A percentile compares a stretch with the other conserved stretches of the same genome.
phyloP scores from a whole-genome alignment of 2,888 invertebrate species.

The Dyspetes luteomarginatus region DNA sequence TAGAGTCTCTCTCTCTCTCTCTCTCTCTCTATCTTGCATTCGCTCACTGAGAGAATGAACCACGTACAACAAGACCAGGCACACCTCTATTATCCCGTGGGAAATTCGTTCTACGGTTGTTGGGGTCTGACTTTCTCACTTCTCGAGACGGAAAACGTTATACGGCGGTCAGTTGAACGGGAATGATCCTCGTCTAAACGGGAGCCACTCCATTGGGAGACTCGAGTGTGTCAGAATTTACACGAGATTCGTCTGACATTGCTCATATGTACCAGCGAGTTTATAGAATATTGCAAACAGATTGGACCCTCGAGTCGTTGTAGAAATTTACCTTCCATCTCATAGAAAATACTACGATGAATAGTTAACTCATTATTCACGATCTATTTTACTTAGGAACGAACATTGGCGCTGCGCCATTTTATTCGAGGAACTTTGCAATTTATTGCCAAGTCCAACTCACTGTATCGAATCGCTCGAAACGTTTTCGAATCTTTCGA shows the following conservation, averaged over 20 bases:
- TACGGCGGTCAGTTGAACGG: constrained; percentile 57
- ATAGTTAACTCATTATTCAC: too few species aligned
- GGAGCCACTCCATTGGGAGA: constrained; percentile 38
- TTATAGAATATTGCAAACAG: constrained; percentile 46
- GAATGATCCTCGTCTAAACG: constrained; percentile 54
- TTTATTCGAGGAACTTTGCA: constrained; percentile 9
- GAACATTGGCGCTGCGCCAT: constrained; percentile 35
- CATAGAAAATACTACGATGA: too few species aligned
- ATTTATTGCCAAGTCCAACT: constrained; percentile 41
- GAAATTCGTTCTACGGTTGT: constrained; percentile 54
- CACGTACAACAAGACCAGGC: constrained; percentile 15
- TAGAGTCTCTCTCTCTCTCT: constrained; percentile 64
- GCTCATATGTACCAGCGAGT: constrained; percentile 7
- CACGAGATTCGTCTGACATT: constrained; percentile 23
- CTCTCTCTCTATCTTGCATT: too few species aligned
- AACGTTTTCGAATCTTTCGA: neutral
- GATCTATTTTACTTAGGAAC: neutral
- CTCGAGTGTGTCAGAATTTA: constrained; percentile 30
- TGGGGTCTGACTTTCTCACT: constrained; percentile 30
- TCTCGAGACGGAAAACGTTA: constrained; percentile 51
- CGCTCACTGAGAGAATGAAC: neutral
- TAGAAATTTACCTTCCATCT: constrained; percentile 39
- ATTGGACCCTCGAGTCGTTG: constrained; percentile 15
- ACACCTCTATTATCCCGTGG: constrained; percentile 51
- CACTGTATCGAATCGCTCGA: neutral